phyloP scores from a whole-genome alignment of 1,140 invertebrate species.

The Sogatella furcifera region DNA sequence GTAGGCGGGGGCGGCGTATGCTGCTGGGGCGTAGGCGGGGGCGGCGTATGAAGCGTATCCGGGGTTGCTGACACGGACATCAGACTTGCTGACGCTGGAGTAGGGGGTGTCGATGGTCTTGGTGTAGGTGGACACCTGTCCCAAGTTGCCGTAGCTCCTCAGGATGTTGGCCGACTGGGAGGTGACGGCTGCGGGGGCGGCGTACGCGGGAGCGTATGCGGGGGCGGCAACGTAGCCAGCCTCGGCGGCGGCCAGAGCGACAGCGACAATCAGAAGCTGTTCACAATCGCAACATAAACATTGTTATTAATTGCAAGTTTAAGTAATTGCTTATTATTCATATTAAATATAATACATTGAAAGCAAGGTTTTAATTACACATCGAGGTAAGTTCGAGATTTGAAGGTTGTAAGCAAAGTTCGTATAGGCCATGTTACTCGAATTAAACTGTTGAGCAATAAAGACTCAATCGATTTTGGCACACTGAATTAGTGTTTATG shows the following conservation, averaged over 20 bases:
- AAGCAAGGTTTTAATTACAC: too few relatives aligned
- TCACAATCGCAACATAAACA: too few relatives aligned
- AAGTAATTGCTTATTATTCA: too few relatives aligned
- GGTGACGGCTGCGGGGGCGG: constrained; percentile 17
- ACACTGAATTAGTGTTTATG: too few relatives aligned
- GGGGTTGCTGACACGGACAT: constrained; percentile 31
- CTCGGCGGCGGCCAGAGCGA: constrained; percentile 16
- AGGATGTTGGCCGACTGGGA: constrained; percentile 26
- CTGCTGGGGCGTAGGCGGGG: constrained; percentile 15
- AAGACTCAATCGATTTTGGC: too few relatives aligned
- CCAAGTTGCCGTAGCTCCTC: constrained; percentile 26
- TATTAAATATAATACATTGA: too few relatives aligned
- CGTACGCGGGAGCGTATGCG: constrained; percentile 23
- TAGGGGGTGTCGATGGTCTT: constrained; percentile 30
- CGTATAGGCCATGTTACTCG: too few relatives aligned
- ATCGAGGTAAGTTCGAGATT: too few relatives aligned
- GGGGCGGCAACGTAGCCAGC: constrained; percentile 19
- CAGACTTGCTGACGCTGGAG: constrained; percentile 30
- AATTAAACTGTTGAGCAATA: too few relatives aligned
- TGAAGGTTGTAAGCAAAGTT: too few relatives aligned
- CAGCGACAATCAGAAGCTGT: constrained; percentile 20
- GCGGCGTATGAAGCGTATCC: constrained; percentile 20
- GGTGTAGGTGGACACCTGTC: constrained; percentile 28
- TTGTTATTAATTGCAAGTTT: too few relatives aligned
- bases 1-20: constrained; percentile 10